These are phyloP conservation scores for Scophthalmus maximus DNA, from an alignment of 2,113 vertebrate species.

Conservation along the genomic window DNA sequence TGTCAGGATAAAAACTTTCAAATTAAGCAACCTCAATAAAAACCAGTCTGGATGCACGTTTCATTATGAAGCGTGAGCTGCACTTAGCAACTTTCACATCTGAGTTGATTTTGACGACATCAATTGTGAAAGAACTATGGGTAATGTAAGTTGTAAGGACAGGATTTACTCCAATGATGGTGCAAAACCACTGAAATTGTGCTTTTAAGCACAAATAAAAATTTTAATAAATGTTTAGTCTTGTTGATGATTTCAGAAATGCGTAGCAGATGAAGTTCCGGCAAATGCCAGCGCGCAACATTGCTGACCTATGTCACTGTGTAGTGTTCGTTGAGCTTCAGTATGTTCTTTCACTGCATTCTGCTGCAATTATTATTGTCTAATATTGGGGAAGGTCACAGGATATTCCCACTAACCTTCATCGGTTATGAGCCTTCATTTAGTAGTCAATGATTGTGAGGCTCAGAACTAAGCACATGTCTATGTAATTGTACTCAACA, in stretches of 20 bases:
- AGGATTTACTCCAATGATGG: background rate
- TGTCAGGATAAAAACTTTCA: background rate
- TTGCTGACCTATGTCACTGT: background rate
- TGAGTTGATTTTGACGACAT: background rate
- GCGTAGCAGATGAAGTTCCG: background rate
- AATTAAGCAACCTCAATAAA: background rate
- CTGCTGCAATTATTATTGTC: constrained; percentile 13
- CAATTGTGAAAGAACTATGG: background rate
- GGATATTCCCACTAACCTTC: constrained; percentile 15
- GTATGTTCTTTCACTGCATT: constrained; percentile 1
- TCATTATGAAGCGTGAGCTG: background rate
- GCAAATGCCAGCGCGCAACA: background rate
- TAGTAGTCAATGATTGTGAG: constrained; percentile 4
- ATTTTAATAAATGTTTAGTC: background rate
- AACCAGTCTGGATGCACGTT: background rate
- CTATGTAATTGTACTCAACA: constrained; percentile 19
- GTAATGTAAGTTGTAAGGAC: background rate
- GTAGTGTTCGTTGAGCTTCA: background rate
- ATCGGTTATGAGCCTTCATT: constrained; percentile 22
- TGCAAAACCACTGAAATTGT: background rate
- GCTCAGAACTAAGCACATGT: background rate
- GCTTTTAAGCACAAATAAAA: background rate
- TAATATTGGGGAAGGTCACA: constrained; percentile 7
- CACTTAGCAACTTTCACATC: background rate
- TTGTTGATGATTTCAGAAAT: background rate